phyloP scores from a whole-genome alignment of 2,797 vertebrate genomes.

The Liparis tanakae region DNA sequence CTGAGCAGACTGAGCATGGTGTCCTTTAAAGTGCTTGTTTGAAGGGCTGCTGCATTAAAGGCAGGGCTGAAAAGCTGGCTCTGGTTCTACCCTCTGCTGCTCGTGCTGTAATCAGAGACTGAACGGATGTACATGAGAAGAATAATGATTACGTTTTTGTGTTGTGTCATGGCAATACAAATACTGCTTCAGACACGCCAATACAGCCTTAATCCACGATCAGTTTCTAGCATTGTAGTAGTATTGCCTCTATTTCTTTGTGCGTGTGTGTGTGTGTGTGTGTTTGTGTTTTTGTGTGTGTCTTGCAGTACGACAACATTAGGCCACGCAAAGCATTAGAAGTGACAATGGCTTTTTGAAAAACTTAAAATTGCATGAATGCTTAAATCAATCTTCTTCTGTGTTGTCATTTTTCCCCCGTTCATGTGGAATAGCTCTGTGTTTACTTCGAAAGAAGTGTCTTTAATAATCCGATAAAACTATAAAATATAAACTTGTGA shows the following conservation, averaged over 20 bases:
- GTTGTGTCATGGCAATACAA: not conserved
- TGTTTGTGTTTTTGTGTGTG: constrained; percentile 17
- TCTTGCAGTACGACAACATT: constrained; percentile 20
- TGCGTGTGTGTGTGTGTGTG: constrained; percentile 9
- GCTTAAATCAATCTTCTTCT: not conserved
- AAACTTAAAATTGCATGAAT: constrained; percentile 4
- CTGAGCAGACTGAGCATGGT: not conserved
- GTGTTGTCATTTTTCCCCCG: not conserved
- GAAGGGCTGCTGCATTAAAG: constrained; percentile 4
- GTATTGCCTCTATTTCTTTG: not conserved
- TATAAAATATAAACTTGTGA: not conserved
- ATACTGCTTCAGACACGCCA: not conserved
- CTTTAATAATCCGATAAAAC: not conserved
- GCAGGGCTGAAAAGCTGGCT: not conserved
- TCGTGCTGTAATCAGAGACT: not conserved
- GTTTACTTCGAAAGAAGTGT: not conserved
- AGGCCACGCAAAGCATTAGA: constrained; percentile 46
- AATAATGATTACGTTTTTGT: not conserved
- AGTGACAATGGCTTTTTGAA: constrained; percentile 50
- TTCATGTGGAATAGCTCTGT: not conserved
- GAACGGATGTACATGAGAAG: not conserved
- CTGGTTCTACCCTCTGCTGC: not conserved
- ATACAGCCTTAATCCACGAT: not conserved
- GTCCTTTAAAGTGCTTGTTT: not conserved
- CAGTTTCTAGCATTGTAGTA: not conserved